These are phyloP conservation scores for Zoanthus sansibaricus DNA, from an alignment of 92 coral and sea anemone species.

Conservation along the genomic window DNA sequence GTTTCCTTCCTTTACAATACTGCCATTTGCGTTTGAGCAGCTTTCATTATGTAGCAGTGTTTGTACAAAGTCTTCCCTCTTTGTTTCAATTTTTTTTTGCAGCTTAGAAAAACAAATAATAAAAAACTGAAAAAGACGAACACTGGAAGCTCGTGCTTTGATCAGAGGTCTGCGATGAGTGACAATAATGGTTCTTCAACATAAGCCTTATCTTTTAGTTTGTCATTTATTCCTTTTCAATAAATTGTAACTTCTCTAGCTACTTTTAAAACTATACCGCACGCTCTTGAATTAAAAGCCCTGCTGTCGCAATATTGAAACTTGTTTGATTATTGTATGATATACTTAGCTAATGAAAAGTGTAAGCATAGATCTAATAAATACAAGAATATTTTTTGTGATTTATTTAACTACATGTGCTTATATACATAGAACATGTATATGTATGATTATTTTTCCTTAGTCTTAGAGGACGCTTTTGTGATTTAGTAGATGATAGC, in stretches of 20 bases:
- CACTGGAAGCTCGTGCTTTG: slow-evolving; percentile 2
- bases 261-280: background rate
- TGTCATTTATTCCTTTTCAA: background rate
- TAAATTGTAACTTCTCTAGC: slow-evolving; percentile 2
- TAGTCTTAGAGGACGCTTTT: background rate
- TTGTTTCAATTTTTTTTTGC: slow-evolving; percentile 26
- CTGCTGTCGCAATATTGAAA: background rate
- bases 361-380: background rate
- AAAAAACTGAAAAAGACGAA: slow-evolving; percentile 15
- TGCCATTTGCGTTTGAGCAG: slow-evolving; percentile 11
- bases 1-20: slow-evolving; percentile 20
- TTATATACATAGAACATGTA: background rate
- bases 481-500: background rate
- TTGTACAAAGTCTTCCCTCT: slow-evolving; percentile 22
- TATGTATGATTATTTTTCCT: background rate
- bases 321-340: background rate
- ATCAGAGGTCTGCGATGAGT: slow-evolving; percentile 22
- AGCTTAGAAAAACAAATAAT: slow-evolving; percentile 35
- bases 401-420: background rate
- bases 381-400: background rate
- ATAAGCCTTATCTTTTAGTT: slow-evolving; percentile 13
- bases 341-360: slow-evolving; percentile 3
- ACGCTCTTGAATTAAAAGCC: background rate
- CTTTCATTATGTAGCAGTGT: slow-evolving; percentile 26
- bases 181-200: slow-evolving; percentile 14